phyloP scores from a whole-genome alignment of 2,113 vertebrate species.

The Colinus virginianus region DNA sequence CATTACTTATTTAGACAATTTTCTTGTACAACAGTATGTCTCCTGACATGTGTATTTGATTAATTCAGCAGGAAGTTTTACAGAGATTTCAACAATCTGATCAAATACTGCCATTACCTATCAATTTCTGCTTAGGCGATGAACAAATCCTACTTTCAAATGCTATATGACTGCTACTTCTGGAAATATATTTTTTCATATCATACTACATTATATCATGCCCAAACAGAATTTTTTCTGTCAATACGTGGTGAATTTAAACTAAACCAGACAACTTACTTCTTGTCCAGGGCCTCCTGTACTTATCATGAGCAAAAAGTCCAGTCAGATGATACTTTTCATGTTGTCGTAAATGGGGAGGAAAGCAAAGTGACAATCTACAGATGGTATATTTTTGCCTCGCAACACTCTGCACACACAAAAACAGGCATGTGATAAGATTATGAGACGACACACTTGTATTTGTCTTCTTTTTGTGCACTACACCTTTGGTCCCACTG shows the following conservation, averaged over 20 bases:
- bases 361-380: constrained; percentile 76
- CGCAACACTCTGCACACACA: constrained; percentile 69
- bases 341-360: constrained; percentile 74
- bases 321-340: constrained; percentile 68
- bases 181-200: neutral
- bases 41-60: neutral
- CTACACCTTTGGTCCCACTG: neutral
- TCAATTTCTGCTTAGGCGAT: neutral
- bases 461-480: neutral
- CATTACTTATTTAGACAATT: neutral
- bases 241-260: neutral
- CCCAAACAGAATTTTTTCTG: neutral
- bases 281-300: constrained; percentile 81
- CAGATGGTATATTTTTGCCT: constrained; percentile 73
- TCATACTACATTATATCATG: neutral
- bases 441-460: neutral
- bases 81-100: neutral
- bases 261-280: constrained; percentile 67
- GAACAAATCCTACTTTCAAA: neutral
- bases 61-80: neutral
- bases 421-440: neutral
- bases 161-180: neutral
- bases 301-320: constrained; percentile 71
- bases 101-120: too few relatives aligned
- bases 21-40: neutral